These are phyloP conservation scores for Heterodera schachtii DNA, from an alignment of 1,140 invertebrate species.

Conservation along the genomic window DNA sequence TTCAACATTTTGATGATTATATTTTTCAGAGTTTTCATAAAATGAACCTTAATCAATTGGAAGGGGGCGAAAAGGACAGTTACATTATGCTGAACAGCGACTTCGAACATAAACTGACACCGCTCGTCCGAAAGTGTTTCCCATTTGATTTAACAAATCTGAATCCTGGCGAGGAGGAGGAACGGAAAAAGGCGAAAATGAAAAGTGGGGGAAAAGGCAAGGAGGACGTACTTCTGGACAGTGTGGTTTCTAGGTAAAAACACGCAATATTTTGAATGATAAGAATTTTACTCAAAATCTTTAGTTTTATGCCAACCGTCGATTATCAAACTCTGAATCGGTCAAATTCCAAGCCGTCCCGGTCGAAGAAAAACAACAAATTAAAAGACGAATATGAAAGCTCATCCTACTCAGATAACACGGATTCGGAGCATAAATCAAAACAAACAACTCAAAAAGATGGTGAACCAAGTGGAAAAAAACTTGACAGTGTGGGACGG, in stretches of 20 bases:
- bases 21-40: conserved; percentile 5
- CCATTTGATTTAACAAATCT: conserved; percentile 15
- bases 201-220: not conserved
- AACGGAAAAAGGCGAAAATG: not conserved
- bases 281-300: not conserved
- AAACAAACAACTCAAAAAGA: not conserved
- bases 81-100: conserved; percentile 15
- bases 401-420: not conserved
- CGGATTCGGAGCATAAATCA: not conserved
- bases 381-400: not conserved
- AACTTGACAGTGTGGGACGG: not conserved
- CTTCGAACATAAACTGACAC: conserved; percentile 25
- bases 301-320: not conserved
- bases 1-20: not conserved
- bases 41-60: not conserved
- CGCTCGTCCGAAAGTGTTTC: conserved; percentile 25
- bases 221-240: not conserved
- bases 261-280: not conserved
- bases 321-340: not conserved
- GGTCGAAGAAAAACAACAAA: no score
- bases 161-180: not conserved
- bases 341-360: not conserved
- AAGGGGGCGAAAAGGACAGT: not conserved
- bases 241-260: not conserved
- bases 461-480: not conserved